Conservation (phyloP, 2,113 vertebrate genomes). For the Corvus moneduloides region DNA sequence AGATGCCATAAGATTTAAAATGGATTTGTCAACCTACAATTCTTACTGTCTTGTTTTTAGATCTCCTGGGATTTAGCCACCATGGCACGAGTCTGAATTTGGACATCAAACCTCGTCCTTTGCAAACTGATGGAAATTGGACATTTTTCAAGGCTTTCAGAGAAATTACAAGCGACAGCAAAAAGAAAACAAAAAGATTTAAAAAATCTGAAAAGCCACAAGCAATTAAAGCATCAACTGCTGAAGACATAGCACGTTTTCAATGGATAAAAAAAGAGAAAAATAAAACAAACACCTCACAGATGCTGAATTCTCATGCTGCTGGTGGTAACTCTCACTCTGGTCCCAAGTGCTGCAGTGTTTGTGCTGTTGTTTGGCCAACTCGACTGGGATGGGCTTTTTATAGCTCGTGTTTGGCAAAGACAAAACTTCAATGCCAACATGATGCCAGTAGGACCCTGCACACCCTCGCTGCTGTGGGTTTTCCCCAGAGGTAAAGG, state of each 20-base stretch:
- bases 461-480: rapidly evolving
- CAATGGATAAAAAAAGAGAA: not conserved
- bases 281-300: not conserved
- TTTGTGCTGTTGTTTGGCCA: not conserved
- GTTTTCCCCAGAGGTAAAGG: not conserved
- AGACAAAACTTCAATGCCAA: not conserved
- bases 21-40: not conserved
- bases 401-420: not conserved
- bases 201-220: not conserved
- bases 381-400: rapidly evolving
- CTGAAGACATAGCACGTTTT: not conserved
- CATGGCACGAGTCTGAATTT: not conserved
- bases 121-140: not conserved
- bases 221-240: not conserved
- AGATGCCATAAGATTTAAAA: not conserved
- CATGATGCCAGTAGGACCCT: not conserved
- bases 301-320: not conserved
- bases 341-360: not conserved
- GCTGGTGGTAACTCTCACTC: not conserved
- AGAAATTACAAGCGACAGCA: not conserved
- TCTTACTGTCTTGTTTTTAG: not conserved
- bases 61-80: not conserved
- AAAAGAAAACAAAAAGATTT: rapidly evolving
- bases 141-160: not conserved
- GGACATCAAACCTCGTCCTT: not conserved